Evolutionary conservation across 2,113 vertebrate genomes (phyloP), one percentile per base, ranked within the genome.

Genomic region (Hyla sarda): DNA sequence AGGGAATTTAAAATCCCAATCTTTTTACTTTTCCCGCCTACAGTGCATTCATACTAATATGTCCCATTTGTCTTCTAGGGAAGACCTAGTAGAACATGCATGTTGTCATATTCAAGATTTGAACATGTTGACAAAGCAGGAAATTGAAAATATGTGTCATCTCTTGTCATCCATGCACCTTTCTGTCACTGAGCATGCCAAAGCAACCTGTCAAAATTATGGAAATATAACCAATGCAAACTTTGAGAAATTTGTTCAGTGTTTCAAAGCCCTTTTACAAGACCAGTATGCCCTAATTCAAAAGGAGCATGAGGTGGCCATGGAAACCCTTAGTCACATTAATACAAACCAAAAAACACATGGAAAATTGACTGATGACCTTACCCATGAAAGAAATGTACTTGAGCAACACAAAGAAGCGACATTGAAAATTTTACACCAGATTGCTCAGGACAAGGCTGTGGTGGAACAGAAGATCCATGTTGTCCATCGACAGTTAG

Each of bases 121-220:
- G 23, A 47, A 77, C 25, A 88, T 75, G 13, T 54, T 85, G 45
- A 76, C 52, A 25, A 74, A 12, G 5, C 21, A 82, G 76, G 83
- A 88, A 19, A 85, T 67, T 62, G 83, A 88, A 83, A 88, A 88
- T 73, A 30, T 88, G 4, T 88, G 76, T n/a, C 56, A 88, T 65
- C 87, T 88, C 13, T 32, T 88, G 45, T 79, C 87, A 30, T 86
- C 87, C 71, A 88, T 88, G 87, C 87, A 88, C 23, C 77, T 88
- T 21, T 80, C 83, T 77, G 41, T 88, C 25, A n/a, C 19, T 6
- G 65, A 85, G n/a, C 13, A 67, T 88, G 78, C 62, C 23, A 79
- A 82, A 34, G 41, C 54, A 34, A 13, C 56, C n/a, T 21, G 9
- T 23, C 56, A 41, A n/a, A 73, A 65, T 21, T 85, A 85, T 85